Percentiles rank a stretch among this genome's conserved stretches.
Conservation (phyloP, 2,113 vertebrate species). For the Thalassoma bifasciatum region DNA sequence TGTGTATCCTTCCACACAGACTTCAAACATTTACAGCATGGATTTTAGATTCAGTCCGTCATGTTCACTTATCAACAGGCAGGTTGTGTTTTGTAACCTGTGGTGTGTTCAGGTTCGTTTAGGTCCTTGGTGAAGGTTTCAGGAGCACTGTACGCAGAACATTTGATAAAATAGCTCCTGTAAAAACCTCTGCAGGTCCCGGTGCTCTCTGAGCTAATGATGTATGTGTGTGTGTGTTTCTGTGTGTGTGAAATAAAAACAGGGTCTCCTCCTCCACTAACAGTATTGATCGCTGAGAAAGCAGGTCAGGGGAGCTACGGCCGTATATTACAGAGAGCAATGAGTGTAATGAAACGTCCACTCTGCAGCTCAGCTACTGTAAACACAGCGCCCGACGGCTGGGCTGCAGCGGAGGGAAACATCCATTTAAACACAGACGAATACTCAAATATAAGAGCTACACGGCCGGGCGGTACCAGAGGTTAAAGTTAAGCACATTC, state of each 20-base stretch:
- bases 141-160: too few species aligned
- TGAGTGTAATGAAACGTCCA: neutral
- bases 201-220: too few species aligned
- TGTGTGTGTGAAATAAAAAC: neutral
- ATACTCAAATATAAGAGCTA: neutral
- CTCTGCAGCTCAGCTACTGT: neutral
- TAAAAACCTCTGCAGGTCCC: too few species aligned
- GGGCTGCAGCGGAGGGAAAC: neutral
- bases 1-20: too few species aligned
- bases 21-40: too few species aligned
- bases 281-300: constrained; percentile 30
- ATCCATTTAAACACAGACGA: neutral
- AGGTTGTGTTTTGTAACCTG: neutral
- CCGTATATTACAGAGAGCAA: neutral
- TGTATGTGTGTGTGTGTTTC: neutral
- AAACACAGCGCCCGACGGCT: neutral
- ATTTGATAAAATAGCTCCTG: too few species aligned
- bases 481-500: neutral
- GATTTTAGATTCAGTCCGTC: too few species aligned
- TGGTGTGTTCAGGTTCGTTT: neutral
- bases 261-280: constrained; percentile 3
- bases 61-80: neutral
- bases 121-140: too few species aligned
- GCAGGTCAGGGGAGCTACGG: constrained; percentile 12
- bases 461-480: too few species aligned